Percentiles rank a stretch among this genome's conserved stretches.
These are phyloP conservation scores for Melinaea menophilus DNA, from an alignment of 2,888 invertebrate species.

Conservation along the genomic window DNA sequence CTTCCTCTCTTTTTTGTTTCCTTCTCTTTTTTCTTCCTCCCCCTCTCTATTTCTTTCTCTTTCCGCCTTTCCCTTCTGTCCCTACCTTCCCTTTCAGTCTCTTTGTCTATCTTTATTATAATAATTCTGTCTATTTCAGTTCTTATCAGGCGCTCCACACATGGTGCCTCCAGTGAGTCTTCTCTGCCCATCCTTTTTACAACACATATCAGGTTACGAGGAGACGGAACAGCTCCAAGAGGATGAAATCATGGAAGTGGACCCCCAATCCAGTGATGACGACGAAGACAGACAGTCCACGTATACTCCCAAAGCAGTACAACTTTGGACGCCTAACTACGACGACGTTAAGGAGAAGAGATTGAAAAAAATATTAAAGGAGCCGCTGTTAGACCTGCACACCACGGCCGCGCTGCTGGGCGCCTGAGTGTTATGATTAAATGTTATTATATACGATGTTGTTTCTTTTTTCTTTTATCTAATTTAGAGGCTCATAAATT, in stretches of 20 bases:
- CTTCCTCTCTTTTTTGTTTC: too few relatives aligned
- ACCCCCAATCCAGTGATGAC: conserved; percentile 54
- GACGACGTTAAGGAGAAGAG: conserved; percentile 70
- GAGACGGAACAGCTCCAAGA: conserved; percentile 41
- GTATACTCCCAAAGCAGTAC: conserved; percentile 46
- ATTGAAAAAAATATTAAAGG: conserved; percentile 55
- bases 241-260: conserved; percentile 44
- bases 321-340: conserved; percentile 65
- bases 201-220: conserved; percentile 59
- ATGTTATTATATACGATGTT: conserved; percentile 13
- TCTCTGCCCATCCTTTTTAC: conserved; percentile 62
- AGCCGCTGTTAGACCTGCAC: conserved; percentile 53
- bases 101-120: background rate
- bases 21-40: background rate
- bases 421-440: conserved; percentile 36
- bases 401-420: conserved; percentile 52
- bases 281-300: conserved; percentile 43
- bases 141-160: conserved; percentile 64
- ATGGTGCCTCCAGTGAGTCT: conserved; percentile 68
- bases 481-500: too few relatives aligned
- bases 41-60: too few relatives aligned
- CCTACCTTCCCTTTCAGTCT: background rate
- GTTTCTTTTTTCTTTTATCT: conserved; percentile 1
- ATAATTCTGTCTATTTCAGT: conserved; percentile 47
- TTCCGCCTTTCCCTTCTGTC: too few relatives aligned